phyloP scores from a whole-genome alignment of 1,140 invertebrate species.

The Diorhabda sublineata region DNA sequence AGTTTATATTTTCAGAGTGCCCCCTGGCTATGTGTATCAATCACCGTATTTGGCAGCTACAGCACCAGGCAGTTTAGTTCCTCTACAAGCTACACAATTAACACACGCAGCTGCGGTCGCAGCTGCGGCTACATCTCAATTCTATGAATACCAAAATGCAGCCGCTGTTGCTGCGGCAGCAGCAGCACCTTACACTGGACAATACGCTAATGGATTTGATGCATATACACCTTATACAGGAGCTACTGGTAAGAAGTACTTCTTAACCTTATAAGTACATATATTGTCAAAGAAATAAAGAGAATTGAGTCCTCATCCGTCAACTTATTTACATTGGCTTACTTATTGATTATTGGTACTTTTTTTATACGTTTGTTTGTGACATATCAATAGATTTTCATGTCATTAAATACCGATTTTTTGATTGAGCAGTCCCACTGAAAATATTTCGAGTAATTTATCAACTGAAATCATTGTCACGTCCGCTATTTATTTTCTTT shows the following conservation, averaged over 20 bases:
- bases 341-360: neutral
- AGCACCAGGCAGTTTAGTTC: conserved; percentile 58
- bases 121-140: conserved; percentile 66
- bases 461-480: too few species aligned
- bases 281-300: neutral
- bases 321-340: too few species aligned
- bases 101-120: conserved; percentile 69
- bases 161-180: conserved; percentile 61
- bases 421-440: too few species aligned
- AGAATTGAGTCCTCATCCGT: too few species aligned
- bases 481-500: too few species aligned
- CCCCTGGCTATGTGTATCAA: conserved; percentile 71
- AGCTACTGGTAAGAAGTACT: conserved; percentile 48
- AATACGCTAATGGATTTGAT: conserved; percentile 68
- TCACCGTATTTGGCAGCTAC: conserved; percentile 62
- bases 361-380: neutral
- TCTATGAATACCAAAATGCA: conserved; percentile 67
- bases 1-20: conserved; percentile 57
- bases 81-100: conserved; percentile 58
- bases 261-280: too few species aligned
- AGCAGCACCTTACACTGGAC: conserved; percentile 62
- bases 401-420: too few species aligned
- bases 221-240: conserved; percentile 64
- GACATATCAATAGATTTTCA: neutral
- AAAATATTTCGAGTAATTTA: too few species aligned